These are phyloP conservation scores for Danio jaintianensis DNA, from an alignment of 2,797 vertebrate genomes.

Conservation along the genomic window DNA sequence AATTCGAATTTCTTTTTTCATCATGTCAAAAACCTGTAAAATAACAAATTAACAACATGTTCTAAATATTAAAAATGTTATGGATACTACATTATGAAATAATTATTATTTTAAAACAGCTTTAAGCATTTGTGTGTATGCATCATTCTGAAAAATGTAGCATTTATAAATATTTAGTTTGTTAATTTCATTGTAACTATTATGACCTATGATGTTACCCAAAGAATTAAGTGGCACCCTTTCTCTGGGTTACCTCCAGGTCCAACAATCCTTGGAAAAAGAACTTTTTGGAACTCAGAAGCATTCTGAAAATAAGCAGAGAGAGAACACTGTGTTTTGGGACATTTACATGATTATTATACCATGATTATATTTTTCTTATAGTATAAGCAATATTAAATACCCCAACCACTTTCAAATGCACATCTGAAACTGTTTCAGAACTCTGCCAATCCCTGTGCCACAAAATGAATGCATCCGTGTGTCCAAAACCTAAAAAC, in stretches of 20 bases:
- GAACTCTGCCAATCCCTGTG: background rate
- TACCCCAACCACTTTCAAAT: conserved; percentile 2
- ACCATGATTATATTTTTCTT: background rate
- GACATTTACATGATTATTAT: background rate
- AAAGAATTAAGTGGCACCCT: background rate
- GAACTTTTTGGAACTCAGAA: background rate
- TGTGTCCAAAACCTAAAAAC: background rate
- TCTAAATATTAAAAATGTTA: too few relatives aligned
- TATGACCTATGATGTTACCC: too few relatives aligned
- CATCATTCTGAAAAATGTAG: too few relatives aligned
- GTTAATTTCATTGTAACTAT: too few relatives aligned
- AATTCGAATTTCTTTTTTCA: too few relatives aligned
- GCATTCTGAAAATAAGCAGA: background rate
- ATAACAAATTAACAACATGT: too few relatives aligned
- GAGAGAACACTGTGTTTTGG: background rate
- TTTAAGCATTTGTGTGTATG: too few relatives aligned
- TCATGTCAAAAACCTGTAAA: too few relatives aligned
- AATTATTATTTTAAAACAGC: too few relatives aligned
- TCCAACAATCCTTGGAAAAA: conserved; percentile 10
- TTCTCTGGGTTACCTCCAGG: background rate
- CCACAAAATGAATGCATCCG: conserved; percentile 2
- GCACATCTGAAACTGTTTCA: background rate
- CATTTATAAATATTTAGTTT: too few relatives aligned
- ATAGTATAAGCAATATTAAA: background rate
- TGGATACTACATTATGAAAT: too few relatives aligned